phyloP scores from a whole-genome alignment of 1,140 invertebrate genomes.

The Drosophila nigrodunni region DNA sequence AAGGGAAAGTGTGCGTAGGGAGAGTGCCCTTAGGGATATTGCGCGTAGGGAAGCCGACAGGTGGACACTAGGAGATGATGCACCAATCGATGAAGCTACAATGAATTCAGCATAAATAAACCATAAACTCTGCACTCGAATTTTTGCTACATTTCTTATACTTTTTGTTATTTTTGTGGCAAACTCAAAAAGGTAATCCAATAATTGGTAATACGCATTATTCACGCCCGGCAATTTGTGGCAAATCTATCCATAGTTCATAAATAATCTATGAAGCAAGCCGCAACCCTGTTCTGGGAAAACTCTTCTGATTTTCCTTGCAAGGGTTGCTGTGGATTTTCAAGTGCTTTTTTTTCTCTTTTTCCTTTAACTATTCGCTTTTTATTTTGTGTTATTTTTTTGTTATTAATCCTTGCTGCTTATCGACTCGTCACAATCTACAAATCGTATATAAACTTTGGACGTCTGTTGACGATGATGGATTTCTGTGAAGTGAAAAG shows the following conservation, averaged over 20 bases:
- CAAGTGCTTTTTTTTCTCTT: constrained; percentile 2
- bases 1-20: background rate
- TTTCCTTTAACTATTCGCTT: background rate
- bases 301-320: background rate
- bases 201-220: constrained; percentile 53
- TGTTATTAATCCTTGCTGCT: constrained; percentile 22
- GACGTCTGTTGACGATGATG: constrained; percentile 72
- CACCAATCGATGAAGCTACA: background rate
- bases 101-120: background rate
- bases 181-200: constrained; percentile 46
- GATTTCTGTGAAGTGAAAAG: constrained; percentile 60
- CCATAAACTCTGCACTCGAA: constrained; percentile 18
- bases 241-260: constrained; percentile 29
- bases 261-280: constrained; percentile 44
- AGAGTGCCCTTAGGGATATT: background rate
- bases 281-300: constrained; percentile 18
- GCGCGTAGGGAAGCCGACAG: background rate
- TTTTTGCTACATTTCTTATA: background rate
- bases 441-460: constrained; percentile 26
- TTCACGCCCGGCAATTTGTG: constrained; percentile 45
- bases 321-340: constrained; percentile 26
- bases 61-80: background rate
- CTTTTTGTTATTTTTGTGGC: background rate
- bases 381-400: background rate
- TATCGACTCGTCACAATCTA: constrained; percentile 31